Base-by-base conservation (phyloP, 2,113 vertebrate species). In the Axis porcinus region DNA sequence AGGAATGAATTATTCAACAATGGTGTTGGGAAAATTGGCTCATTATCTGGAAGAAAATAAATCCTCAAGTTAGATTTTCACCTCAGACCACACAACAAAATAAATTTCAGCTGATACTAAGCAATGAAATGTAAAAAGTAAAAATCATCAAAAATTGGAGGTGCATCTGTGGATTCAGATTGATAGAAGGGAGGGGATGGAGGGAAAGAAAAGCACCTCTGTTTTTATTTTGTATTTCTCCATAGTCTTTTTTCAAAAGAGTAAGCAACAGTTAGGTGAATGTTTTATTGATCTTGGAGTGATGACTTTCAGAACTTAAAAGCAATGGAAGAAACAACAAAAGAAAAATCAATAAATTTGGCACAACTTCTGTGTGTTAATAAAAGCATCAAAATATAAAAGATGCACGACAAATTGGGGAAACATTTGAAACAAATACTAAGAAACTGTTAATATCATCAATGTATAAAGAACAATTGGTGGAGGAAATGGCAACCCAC, bases 1-100 rank as follows among this genome's bases (percentile, higher is more conserved):
- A 98, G 94, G 91, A 94, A 98, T 97, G 89, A 97, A 98, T 98
- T 97, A 98, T 97, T 97, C 96, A 98, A 91, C 96, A 97, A 97
- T 95, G 83, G 92, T 89, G 79, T 93, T 76, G 85, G 91, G 93
- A 95, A 97, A 98, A 97, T 87, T 98, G 98, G 93, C 97, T 98
- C 64, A 54, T 85, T 86, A 55, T 91, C 89, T 95, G 91, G 89
- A 78, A 60, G 62, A 96, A 93, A 96, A 97, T 91, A 94, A 91
- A 67, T 70, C 25, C 50, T 79, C 95, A 52, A 93, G 82, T 95
- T 89, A 78, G 82, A 89, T 94, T 97, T 97, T 95, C 88, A 97
- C 91, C 70, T 96, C 93, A 91, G 88, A 97, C 91, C 89, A 95
- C 93, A 94, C 78, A 97, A 89, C 89, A 91, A 95, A 96, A 97